Percentiles rank a stretch among this genome's conserved stretches.
Evolutionary conservation across 1,140 invertebrate genomes (phyloP).

Genomic region (Trichogramma pretiosum): DNA sequence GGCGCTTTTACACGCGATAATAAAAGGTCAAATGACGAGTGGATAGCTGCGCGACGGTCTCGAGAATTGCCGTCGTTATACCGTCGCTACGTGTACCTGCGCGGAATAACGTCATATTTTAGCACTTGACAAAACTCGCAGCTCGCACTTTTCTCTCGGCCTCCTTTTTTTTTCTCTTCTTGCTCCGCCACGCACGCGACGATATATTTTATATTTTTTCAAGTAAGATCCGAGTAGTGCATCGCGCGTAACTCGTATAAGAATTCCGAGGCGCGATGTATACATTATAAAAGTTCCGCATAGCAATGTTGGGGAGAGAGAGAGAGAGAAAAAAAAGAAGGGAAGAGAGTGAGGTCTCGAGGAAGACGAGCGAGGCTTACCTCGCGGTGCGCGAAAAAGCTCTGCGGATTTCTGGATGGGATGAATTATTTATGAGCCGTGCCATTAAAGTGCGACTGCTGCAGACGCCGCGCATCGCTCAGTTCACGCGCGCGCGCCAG

Average conservation of each 20-base stretch:
- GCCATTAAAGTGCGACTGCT: too few relatives aligned
- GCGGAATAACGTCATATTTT: constrained; percentile 35
- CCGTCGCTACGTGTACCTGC: too few relatives aligned
- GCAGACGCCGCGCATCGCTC: too few relatives aligned
- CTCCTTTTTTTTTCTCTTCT: not conserved
- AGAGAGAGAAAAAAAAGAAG: not conserved
- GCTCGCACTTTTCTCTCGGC: not conserved
- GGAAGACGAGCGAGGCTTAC: too few relatives aligned
- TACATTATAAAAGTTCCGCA: too few relatives aligned
- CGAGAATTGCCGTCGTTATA: too few relatives aligned
- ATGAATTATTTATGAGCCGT: constrained; percentile 32
- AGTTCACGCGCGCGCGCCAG: too few relatives aligned
- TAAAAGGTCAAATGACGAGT: too few relatives aligned
- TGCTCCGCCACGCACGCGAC: constrained; percentile 8
- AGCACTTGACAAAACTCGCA: constrained; percentile 7
- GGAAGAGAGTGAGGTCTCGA: not conserved
- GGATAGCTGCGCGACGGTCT: too few relatives aligned
- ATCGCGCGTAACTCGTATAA: too few relatives aligned
- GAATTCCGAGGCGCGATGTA: too few relatives aligned
- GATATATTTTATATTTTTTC: constrained; percentile 36
- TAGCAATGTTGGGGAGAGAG: constrained; percentile 4
- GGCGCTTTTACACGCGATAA: too few relatives aligned
- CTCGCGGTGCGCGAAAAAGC: constrained; percentile 5
- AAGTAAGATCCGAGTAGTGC: constrained; percentile 7
- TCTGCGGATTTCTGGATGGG: constrained; percentile 8